A percentile compares a stretch with the other conserved stretches of the same genome.
Evolutionary conservation across 92 coral and sea anemone species (phyloP).

Genomic region (Metridium senile): DNA sequence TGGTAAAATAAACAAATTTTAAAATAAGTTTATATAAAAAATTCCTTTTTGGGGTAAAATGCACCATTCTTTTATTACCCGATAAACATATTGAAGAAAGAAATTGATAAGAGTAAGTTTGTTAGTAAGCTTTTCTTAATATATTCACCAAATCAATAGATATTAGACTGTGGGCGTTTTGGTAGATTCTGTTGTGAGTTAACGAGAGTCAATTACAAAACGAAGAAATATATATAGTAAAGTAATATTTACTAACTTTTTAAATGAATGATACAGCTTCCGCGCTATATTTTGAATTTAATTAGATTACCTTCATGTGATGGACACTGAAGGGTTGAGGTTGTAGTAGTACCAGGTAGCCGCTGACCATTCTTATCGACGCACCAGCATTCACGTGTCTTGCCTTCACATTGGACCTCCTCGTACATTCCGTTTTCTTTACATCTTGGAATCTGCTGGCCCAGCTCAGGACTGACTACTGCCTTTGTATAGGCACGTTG

Average conservation of each 20-base stretch:
- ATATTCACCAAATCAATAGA: too few species aligned
- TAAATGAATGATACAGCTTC: background rate
- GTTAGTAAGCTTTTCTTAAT: too few species aligned
- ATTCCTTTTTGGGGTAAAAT: background rate
- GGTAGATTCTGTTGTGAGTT: too few species aligned
- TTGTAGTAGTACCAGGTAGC: conserved; percentile 37
- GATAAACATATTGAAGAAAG: too few species aligned
- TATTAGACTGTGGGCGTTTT: too few species aligned
- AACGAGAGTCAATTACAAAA: too few species aligned
- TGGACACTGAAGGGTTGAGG: conserved; percentile 23
- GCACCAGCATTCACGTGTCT: conserved; percentile 45
- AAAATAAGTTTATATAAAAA: background rate
- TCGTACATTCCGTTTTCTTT: conserved; percentile 39
- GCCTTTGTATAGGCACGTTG: conserved; percentile 36
- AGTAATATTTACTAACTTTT: too few species aligned
- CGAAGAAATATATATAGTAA: too few species aligned
- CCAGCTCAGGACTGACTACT: conserved; percentile 24
- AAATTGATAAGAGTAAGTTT: too few species aligned
- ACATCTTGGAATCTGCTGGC: conserved; percentile 43
- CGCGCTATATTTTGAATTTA: background rate
- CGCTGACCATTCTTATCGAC: conserved; percentile 36
- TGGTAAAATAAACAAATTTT: background rate
- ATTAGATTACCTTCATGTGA: conserved; percentile 19
- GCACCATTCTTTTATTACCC: too few species aligned
- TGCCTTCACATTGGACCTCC: conserved; percentile 41